A percentile compares a stretch with the other conserved stretches of the same genome.
Conservation (phyloP, 2,888 invertebrate species). For the Drosophila differens region DNA sequence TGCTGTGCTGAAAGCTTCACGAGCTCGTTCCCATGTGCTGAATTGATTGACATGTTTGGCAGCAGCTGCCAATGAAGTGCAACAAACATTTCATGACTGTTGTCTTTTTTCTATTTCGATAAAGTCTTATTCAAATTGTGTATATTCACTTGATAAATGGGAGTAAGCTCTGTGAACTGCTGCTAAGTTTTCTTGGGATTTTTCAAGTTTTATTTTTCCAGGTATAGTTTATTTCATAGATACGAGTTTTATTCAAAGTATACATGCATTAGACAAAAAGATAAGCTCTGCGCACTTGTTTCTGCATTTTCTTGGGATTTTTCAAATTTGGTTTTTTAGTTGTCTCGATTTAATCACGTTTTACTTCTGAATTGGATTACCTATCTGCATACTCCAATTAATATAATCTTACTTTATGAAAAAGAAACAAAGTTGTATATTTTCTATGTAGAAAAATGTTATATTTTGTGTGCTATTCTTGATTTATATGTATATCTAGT, state of each 20-base stretch:
- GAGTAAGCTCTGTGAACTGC: background rate
- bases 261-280: background rate
- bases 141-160: background rate
- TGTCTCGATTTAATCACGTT: background rate
- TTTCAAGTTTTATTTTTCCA: background rate
- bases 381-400: background rate
- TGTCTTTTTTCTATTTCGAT: background rate
- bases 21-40: slow-evolving; percentile 31
- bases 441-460: background rate
- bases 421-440: background rate
- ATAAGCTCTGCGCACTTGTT: background rate
- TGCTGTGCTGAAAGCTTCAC: slow-evolving; percentile 52
- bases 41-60: slow-evolving; percentile 69
- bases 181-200: background rate
- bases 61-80: slow-evolving; percentile 64
- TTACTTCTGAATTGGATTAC: background rate
- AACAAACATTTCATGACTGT: slow-evolving; percentile 39
- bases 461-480: background rate
- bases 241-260: background rate
- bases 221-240: background rate
- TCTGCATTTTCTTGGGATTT: background rate
- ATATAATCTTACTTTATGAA: background rate
- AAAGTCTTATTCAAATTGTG: slow-evolving; percentile 1
- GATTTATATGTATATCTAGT: background rate
- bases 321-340: background rate